These are phyloP conservation scores for Buteo buteo DNA, from an alignment of 2,113 vertebrate genomes.

Conservation along the genomic window DNA sequence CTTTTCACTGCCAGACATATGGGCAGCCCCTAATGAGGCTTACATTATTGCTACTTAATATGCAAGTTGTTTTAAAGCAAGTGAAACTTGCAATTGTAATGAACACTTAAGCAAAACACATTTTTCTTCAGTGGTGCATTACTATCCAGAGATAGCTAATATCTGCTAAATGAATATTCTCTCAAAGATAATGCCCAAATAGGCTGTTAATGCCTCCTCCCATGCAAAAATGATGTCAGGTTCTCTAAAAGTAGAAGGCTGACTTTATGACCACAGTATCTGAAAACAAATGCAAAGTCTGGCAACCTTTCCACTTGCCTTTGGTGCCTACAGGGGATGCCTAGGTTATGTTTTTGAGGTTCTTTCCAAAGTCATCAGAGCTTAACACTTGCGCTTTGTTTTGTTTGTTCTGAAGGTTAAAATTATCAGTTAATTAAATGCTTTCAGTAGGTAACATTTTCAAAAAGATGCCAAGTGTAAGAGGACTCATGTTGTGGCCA, in stretches of 20 bases:
- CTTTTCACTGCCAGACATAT: not conserved
- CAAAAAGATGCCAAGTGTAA: not conserved
- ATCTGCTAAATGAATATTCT: conserved; percentile 35
- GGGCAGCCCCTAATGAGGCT: conserved; percentile 51
- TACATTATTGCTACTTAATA: conserved; percentile 58
- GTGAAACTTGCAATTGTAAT: conserved; percentile 26
- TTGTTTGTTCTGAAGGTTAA: not conserved
- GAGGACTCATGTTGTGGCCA: not conserved
- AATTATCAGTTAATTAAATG: not conserved
- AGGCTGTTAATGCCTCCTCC: not conserved
- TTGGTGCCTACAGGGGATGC: not conserved
- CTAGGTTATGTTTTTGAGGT: not conserved
- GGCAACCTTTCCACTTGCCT: not conserved
- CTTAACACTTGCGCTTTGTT: not conserved
- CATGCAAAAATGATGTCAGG: not conserved
- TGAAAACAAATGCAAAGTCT: not conserved
- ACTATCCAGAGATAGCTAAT: conserved; percentile 16
- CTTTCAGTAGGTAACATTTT: not conserved
- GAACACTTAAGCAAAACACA: conserved; percentile 45
- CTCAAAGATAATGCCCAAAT: not conserved
- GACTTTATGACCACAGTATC: not conserved
- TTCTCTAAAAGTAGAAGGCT: not conserved
- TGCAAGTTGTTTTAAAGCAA: conserved; percentile 56
- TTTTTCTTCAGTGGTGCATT: conserved; percentile 44
- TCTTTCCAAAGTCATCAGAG: not conserved